Conservation (phyloP, 2,797 vertebrate species). For the Decapterus maruadsi region DNA sequence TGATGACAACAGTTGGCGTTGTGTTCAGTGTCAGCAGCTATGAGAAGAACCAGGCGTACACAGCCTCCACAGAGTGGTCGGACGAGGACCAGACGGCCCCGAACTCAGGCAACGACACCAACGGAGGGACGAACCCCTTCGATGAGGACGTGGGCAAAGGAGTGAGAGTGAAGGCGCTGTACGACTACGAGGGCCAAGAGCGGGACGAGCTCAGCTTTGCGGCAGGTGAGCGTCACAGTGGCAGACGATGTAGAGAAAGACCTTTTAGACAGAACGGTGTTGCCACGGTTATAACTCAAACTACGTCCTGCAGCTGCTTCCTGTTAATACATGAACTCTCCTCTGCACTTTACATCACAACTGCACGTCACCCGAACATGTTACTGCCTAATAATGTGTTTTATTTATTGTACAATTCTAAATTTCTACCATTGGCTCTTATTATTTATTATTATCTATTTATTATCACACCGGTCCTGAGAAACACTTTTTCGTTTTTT, state of each 20-base stretch:
- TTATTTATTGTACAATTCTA: too few relatives aligned
- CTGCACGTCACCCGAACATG: too few relatives aligned
- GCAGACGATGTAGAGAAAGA: neutral
- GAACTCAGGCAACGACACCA: slow-evolving; percentile 90
- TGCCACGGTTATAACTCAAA: neutral
- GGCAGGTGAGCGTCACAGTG: slow-evolving; percentile 84
- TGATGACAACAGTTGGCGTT: neutral
- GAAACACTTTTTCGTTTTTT: too few relatives aligned
- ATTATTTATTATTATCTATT: too few relatives aligned
- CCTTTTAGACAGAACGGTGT: neutral
- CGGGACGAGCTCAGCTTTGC: slow-evolving; percentile 97
- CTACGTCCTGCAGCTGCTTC: neutral
- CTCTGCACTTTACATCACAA: too few relatives aligned
- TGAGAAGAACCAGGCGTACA: slow-evolving; percentile 90
- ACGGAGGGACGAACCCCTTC: slow-evolving; percentile 92
- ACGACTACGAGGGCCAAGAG: slow-evolving; percentile 96
- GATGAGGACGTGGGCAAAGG: slow-evolving; percentile 89
- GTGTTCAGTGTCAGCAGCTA: slow-evolving; percentile 92
- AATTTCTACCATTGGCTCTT: too few relatives aligned
- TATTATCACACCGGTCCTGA: too few relatives aligned
- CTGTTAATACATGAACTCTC: neutral
- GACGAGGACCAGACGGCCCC: slow-evolving; percentile 92
- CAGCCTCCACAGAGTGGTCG: slow-evolving; percentile 90
- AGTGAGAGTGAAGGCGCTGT: slow-evolving; percentile 93
- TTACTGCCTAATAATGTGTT: too few relatives aligned